Evolutionary conservation across 2,888 invertebrate species (phyloP), one percentile per base, ranked within the genome.

Genomic region (Cataglyphis albicans): DNA sequence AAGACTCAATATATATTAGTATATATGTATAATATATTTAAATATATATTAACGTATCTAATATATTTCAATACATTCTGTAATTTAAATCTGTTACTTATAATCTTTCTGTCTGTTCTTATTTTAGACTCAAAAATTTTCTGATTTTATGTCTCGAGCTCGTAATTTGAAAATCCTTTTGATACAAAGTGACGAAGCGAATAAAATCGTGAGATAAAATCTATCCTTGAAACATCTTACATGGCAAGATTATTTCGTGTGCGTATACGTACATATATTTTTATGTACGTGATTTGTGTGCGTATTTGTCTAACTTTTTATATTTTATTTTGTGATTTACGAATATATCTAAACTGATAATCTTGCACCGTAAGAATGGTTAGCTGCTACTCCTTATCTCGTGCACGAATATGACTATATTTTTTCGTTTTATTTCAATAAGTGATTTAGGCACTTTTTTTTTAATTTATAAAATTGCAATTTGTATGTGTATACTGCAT

Each of bases 301-400:
- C 59, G 3, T 1, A 48, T n/a, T 29, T 76, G 7, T 29, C 38
- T 29, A 35, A 25, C 21, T n/a, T n/a, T 5, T 7, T 41, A 10
- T 25, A n/a, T 38, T 65, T 25, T 52, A 65, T 12, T 76, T 76
- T 41, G n/a, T 68, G 29, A 76, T 68, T 76, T 76, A 68, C 9
- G 10, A 12, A 55, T 55, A 7, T 12, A 9, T 35, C 10, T 38
- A n/a, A 67, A 55, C 52, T 35, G 15, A 75, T 29, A 76, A 76
- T 76, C 68, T 76, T n/a, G 15, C n/a, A 9, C 18, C 15, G 15
- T 76, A 57, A 76, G 29, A 67, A 2, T 67, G 55, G 41, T 67
- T 76, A 65, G 25, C 25, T 12, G 9, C 4, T 18, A 38, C 4
- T n/a, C n/a, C 29, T 75, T 75, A 18, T 29, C 12, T 76, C n/a